Evolutionary conservation across 2,888 invertebrate species (phyloP).

Genomic region (Metalampra italica): DNA sequence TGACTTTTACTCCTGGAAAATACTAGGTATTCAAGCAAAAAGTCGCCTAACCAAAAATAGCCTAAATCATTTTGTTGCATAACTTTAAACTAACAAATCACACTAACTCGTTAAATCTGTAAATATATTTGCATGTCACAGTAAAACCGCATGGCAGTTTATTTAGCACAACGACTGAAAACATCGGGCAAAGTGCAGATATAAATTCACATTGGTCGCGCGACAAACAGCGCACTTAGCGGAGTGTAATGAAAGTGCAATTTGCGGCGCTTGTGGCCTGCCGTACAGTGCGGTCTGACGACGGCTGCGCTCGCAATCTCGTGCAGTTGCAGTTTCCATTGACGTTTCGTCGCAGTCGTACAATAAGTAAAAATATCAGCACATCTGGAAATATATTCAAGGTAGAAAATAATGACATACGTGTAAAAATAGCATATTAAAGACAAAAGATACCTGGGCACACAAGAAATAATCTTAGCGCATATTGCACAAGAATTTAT

Average conservation of each 20-base stretch:
- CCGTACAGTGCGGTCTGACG: constrained; percentile 4
- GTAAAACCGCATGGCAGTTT: neutral
- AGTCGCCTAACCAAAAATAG: too few species aligned
- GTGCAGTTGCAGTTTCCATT: neutral
- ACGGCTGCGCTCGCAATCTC: neutral
- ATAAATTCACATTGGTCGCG: constrained; percentile 21
- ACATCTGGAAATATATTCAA: too few species aligned
- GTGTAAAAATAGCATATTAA: too few species aligned
- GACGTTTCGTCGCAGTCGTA: neutral
- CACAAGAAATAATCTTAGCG: too few species aligned
- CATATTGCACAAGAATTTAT: too few species aligned
- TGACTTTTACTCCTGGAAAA: too few species aligned
- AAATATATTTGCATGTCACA: neutral
- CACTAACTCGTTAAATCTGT: too few species aligned
- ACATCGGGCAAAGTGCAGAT: constrained; percentile 2
- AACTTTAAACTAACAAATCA: too few species aligned
- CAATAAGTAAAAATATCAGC: neutral
- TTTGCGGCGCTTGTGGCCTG: constrained; percentile 14
- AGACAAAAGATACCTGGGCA: too few species aligned
- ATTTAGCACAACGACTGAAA: neutral
- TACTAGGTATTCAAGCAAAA: too few species aligned
- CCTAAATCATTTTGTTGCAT: too few species aligned
- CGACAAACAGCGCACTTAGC: constrained; percentile 41
- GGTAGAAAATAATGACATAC: too few species aligned
- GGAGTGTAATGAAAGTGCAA: constrained; percentile 32